Base-by-base conservation (phyloP, 2,113 vertebrate species). In the Jaculus jaculus region DNA sequence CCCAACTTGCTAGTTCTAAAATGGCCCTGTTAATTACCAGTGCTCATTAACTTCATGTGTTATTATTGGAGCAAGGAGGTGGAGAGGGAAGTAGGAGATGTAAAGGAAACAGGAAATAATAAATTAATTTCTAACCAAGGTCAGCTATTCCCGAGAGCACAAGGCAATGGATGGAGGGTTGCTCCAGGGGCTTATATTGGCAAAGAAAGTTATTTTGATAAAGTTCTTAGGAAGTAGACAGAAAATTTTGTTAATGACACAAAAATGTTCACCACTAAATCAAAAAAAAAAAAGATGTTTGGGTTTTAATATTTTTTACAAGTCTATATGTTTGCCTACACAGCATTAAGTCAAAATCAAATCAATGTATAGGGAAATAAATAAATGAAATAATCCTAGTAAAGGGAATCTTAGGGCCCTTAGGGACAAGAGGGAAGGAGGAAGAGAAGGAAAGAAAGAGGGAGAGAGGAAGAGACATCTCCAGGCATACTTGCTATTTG, bases 41-140 rank as follows among this genome's bases (percentile, higher is more conserved):
- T 91, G 86, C 90, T 95, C 95, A 96, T 96, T 97, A 97, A 93
- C 80, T 92, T 93, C 78, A 77, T 94, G 89, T 96, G 84, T 93
- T 95, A 90, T 96, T 97, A 84, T 85, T 88, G 83, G 65, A 84
- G 79, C 34, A 79, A 92, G 79, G 80, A 91, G 80, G 75, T 94
- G 13, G 75, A 71, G 58, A 85, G 84, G 88, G 32, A 74, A 66
- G 66, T 47, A 21, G 80, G 47, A 83, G 63, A 87, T 82, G 65
- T 34, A 72, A 96, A 95, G 84, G 92, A 96, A 97, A 93, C 89
- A 96, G 95, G 96, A 97, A 97, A 90, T 94, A 96, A 94, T 96
- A 91, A 95, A 97, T 96, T 92, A 91, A 96, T 96, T 94, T 94
- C 91, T 93, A 96, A 97, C 94, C 66, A 94, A 92, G 89, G 91